A percentile compares a stretch with the other conserved stretches of the same genome.
Conservation (phyloP, 2,113 vertebrate genomes). For the Paratilapia polleni region DNA sequence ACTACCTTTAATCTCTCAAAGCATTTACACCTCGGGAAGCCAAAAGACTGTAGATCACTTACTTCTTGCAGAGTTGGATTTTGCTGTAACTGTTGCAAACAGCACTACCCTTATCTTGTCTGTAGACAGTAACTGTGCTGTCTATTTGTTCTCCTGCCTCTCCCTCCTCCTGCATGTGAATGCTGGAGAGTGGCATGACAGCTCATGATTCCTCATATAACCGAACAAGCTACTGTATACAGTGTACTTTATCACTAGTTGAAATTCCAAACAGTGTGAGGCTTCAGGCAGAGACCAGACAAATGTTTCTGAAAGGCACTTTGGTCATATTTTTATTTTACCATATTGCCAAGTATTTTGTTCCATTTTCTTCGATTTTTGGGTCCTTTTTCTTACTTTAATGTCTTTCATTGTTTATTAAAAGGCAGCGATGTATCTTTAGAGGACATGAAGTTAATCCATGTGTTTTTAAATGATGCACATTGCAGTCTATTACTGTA, state of each 20-base stretch:
- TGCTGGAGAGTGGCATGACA: background rate
- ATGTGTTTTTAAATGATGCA: background rate
- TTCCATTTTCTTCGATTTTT: background rate
- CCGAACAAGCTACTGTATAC: slow-evolving; percentile 43
- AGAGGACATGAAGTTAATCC: background rate
- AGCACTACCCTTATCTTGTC: background rate
- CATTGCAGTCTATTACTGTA: background rate
- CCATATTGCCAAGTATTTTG: background rate
- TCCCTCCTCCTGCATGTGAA: slow-evolving; percentile 30
- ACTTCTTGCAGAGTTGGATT: slow-evolving; percentile 12
- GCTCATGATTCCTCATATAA: slow-evolving; percentile 29
- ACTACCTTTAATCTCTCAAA: slow-evolving; percentile 1
- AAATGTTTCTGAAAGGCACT: background rate
- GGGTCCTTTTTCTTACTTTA: background rate
- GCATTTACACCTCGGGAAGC: background rate
- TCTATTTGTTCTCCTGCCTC: slow-evolving; percentile 4
- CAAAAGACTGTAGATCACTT: background rate
- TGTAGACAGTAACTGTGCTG: slow-evolving; percentile 35
- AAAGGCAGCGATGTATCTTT: background rate
- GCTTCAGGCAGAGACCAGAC: background rate
- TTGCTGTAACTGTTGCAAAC: slow-evolving; percentile 20
- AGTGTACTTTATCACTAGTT: slow-evolving; percentile 44
- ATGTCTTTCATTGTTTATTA: background rate
- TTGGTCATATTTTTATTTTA: background rate
- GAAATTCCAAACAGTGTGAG: slow-evolving; percentile 24